These are phyloP conservation scores for Machimus atricapillus DNA, from an alignment of 2,888 invertebrate genomes.

Conservation along the genomic window DNA sequence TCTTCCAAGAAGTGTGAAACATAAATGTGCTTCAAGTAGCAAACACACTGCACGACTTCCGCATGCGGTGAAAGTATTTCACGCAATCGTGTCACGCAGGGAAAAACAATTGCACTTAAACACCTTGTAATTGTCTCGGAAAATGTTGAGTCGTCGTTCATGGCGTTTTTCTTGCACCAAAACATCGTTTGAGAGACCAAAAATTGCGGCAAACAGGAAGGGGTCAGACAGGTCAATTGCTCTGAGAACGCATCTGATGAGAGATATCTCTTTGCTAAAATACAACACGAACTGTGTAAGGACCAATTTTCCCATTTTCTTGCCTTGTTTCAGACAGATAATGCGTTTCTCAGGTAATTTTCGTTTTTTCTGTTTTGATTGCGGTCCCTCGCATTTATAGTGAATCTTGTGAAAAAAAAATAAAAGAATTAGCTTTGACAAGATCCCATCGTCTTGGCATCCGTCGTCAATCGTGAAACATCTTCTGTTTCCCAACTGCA, in stretches of 20 bases:
- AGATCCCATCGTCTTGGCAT: not conserved
- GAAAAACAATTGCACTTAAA: not conserved
- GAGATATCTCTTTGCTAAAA: not conserved
- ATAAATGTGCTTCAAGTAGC: not conserved
- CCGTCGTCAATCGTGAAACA: not conserved
- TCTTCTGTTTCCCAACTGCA: not conserved
- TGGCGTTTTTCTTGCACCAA: not conserved
- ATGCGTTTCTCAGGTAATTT: not conserved
- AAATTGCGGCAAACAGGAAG: not conserved
- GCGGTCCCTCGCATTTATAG: not conserved
- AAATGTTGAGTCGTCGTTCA: too few relatives aligned
- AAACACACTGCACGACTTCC: not conserved
- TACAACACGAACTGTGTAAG: not conserved
- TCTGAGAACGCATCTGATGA: not conserved
- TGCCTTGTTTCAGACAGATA: not conserved
- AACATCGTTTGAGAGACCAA: not conserved
- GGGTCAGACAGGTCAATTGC: not conserved
- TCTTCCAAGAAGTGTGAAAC: not conserved
- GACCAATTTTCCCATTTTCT: not conserved
- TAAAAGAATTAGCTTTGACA: not conserved
- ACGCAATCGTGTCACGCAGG: slow-evolving; percentile 24
- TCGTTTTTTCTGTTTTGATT: not conserved
- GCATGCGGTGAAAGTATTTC: slow-evolving; percentile 4
- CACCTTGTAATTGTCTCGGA: not conserved
- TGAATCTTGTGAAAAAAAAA: not conserved